Evolutionary conservation across 2,888 invertebrate genomes (phyloP), one percentile per base, ranked within the genome.

Genomic region (Poecilus cupreus): DNA sequence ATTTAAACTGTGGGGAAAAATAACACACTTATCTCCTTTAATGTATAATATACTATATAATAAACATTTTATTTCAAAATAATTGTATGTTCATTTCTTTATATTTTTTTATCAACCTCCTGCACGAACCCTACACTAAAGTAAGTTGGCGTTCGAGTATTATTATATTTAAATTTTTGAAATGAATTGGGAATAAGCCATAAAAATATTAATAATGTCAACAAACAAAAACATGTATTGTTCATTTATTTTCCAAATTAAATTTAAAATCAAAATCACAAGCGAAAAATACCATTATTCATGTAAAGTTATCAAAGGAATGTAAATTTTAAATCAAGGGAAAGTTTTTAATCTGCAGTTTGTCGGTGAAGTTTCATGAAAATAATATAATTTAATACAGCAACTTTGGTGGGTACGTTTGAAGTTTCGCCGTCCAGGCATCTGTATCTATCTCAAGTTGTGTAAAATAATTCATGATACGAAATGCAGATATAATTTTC

Each of bases 401-500:
- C 24, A 24, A 72, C 26, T 51, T 74, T 51, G 18, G 49, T 32
- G n/a, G 10, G 49, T 18, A 24, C 39, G 64, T 68, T 68, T 68
- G 64, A 68, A 32, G 64, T 68, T 18, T 5, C n/a, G 6, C n/a
- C n/a, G 10, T 13, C 16, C 37, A 13, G 20, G 64, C 64, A 13
- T 68, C 20, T 32, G 64, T 37, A 68, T 68, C 64, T 37, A 37
- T 32, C 64, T 18, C 37, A 51, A 37, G 20, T 20, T 37, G 64
- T 37, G 60, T 26, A 18, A 68, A 68, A 68, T 68, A 68, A 68
- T 68, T 68, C 64, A 68, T 68, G 64, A 68, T 68, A 18, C 20
- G 64, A 68, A 37, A 68, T 68, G 64, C 64, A 68, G 64, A 68
- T 68, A 68, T 68, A 68, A 68, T 37, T 68, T 68, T 68, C 64